Evolutionary conservation across 2,797 vertebrate genomes (phyloP).

Genomic region (Pseudomugil tenellus): DNA sequence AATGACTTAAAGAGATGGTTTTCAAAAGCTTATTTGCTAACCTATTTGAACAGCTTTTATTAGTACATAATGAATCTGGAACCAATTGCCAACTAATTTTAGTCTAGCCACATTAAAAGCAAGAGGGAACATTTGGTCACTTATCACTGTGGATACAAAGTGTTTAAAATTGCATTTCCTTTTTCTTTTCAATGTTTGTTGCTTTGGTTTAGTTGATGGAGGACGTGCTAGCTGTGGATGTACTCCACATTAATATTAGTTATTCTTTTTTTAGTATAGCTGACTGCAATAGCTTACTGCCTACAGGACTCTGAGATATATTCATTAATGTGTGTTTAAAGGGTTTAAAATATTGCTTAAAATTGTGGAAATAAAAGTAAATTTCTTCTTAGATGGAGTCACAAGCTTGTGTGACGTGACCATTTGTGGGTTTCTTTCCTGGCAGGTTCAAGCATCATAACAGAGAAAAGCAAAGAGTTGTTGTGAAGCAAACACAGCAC

Average conservation of each 20-base stretch:
- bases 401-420: too few relatives aligned
- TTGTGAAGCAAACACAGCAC: too few relatives aligned
- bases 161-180: constrained; percentile 5
- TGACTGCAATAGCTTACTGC: not conserved
- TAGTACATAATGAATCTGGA: constrained; percentile 23
- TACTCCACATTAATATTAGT: not conserved
- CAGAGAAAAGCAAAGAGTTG: too few relatives aligned
- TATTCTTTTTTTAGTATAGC: too few relatives aligned
- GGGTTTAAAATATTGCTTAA: too few relatives aligned
- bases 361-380: too few relatives aligned
- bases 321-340: not conserved
- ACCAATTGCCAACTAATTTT: constrained; percentile 13
- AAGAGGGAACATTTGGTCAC: constrained; percentile 9
- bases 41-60: constrained; percentile 24
- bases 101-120: not conserved
- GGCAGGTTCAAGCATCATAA: too few relatives aligned
- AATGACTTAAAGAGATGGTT: constrained; percentile 8
- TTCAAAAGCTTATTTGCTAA: constrained; percentile 21
- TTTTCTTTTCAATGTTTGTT: not conserved
- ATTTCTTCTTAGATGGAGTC: too few relatives aligned
- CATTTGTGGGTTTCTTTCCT: too few relatives aligned
- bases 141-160: constrained; percentile 6
- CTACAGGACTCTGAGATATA: not conserved
- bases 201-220: not conserved
- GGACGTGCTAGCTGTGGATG: not conserved